Evolutionary conservation across 2,113 vertebrate genomes (phyloP), one percentile per base, ranked within the genome.

Genomic region (Hipposideros armiger): DNA sequence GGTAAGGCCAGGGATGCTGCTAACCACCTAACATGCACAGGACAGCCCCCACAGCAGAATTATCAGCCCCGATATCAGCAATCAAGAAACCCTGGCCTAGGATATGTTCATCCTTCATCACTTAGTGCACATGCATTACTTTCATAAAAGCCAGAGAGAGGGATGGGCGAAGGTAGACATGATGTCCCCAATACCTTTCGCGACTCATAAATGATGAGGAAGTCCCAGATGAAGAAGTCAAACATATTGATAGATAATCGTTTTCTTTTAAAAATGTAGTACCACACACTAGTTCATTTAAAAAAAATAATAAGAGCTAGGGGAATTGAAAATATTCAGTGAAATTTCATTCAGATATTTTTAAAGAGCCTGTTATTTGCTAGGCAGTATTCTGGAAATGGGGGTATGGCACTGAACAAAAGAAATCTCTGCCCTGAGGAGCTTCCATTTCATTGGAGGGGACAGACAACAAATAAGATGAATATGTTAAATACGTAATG

Each of bases 281-380:
- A 40, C 42, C 40, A 54, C 20, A 36, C 17, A 42, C 24, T 60
- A 11, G 32, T 81, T 92, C 36, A 76, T 83, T 64, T n/a, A 24
- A 45, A 24, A 47, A 69, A 26, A 60, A 26, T 50, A 83, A 45
- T 10, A 73, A 7, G 32, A 67, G 24, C 22, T 52, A 26, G 52
- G 67, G 7, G 14, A 86, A 70, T 87, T 56, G 47, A 81, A 58
- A 62, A 16, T 90, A 87, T 73, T 66, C 26, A 58, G 6, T 95
- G 56, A 76, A 74, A 40, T 92, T 87, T 94, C 14, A n/a, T 52
- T 94, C 52, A 22, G 22, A 52, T 86, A 50, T 54, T 82, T 83
- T 87, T 89, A 17, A 86, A 89, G 40, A 56, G 56, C 30, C 42
- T 88, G 1, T 56, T n/a, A 22, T 45, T 16, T 60, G 8, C 52